Conservation (phyloP, 2,888 invertebrate genomes). For the Papilio gigon region DNA sequence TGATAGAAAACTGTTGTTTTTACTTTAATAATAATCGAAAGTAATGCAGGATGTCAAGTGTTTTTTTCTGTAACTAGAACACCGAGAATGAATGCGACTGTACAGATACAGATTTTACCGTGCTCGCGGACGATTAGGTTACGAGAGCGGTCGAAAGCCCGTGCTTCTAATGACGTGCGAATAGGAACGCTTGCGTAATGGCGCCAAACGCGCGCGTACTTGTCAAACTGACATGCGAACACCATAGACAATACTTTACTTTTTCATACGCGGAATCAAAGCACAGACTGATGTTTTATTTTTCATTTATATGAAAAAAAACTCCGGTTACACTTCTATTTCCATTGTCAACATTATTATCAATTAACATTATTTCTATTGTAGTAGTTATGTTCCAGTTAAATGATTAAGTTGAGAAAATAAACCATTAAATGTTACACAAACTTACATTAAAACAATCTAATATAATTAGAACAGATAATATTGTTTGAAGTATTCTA, state of each 20-base stretch:
- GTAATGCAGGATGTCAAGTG: too few relatives aligned
- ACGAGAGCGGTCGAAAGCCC: slow-evolving; percentile 49
- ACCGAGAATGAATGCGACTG: background rate
- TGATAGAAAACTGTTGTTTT: too few relatives aligned
- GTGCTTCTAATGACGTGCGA: slow-evolving; percentile 61
- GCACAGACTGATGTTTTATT: background rate
- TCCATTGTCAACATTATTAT: background rate
- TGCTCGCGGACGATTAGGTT: slow-evolving; percentile 45
- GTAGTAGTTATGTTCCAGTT: background rate
- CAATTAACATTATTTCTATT: background rate
- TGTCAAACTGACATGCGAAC: slow-evolving; percentile 42
- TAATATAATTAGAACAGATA: background rate
- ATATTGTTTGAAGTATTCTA: background rate
- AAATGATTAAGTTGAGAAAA: background rate
- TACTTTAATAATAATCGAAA: too few relatives aligned
- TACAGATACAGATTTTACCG: background rate
- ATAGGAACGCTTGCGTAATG: slow-evolving; percentile 74
- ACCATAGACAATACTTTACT: slow-evolving; percentile 25
- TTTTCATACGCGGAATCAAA: background rate
- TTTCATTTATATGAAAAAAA: background rate
- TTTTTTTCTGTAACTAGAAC: too few relatives aligned
- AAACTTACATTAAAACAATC: background rate
- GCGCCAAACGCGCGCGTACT: slow-evolving; percentile 41
- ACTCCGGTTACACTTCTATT: too few relatives aligned
- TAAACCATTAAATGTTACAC: background rate